Conservation (phyloP, 2,113 vertebrate species). For the Melanocharis versteri region DNA sequence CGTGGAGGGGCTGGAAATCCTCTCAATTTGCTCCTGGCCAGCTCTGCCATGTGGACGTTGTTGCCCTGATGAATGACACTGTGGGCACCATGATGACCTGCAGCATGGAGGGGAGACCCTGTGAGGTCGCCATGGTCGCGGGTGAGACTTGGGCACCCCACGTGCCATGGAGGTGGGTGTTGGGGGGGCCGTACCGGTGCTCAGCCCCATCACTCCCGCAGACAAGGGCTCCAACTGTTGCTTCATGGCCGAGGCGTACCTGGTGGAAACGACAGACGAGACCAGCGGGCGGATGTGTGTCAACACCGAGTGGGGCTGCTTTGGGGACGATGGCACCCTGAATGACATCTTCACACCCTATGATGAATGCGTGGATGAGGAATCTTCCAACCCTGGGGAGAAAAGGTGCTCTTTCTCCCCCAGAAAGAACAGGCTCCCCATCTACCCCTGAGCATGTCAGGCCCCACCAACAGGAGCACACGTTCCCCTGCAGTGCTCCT, state of each 20-base stretch:
- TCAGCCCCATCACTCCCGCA: neutral
- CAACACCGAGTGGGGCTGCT: conserved; percentile 73
- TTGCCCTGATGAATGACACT: conserved; percentile 85
- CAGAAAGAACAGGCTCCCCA: neutral
- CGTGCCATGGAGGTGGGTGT: fast-evolving
- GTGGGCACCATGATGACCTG: conserved; percentile 88
- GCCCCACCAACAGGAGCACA: neutral
- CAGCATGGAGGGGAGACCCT: conserved; percentile 52
- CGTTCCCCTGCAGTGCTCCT: neutral
- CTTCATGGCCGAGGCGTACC: conserved; percentile 72
- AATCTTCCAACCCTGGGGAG: conserved; percentile 45
- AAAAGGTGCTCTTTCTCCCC: neutral
- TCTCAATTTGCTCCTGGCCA: neutral
- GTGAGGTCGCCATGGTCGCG: conserved; percentile 79
- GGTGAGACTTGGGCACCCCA: conserved; percentile 62
- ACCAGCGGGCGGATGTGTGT: conserved; percentile 65
- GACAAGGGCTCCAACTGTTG: conserved; percentile 73
- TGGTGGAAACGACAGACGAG: conserved; percentile 31
- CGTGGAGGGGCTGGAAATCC: fast-evolving
- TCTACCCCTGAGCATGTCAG: neutral
- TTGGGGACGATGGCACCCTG: conserved; percentile 48
- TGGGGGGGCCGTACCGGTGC: fast-evolving
- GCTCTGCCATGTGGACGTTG: conserved; percentile 69
- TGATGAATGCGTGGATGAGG: conserved; percentile 70
- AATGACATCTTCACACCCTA: conserved; percentile 70